Evolutionary conservation across 2,797 vertebrate genomes (phyloP).

Genomic region (Xiphorhynchus erythropygius): DNA sequence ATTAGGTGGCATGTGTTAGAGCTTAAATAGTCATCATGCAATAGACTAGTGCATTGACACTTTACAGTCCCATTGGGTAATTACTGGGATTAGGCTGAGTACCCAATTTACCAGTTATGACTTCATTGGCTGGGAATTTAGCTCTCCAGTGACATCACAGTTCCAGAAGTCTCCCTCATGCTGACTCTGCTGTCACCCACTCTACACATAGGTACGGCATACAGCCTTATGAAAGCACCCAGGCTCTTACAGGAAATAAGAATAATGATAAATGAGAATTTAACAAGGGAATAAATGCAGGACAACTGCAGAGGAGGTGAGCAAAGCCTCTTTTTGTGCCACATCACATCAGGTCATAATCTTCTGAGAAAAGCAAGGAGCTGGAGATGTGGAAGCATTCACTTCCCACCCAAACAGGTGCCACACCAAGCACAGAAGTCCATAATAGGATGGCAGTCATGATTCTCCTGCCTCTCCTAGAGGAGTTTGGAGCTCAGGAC

Average conservation of each 20-base stretch:
- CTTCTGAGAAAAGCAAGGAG: not conserved
- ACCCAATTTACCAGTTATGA: constrained; percentile 38
- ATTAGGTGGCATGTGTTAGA: not conserved
- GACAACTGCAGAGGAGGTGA: not conserved
- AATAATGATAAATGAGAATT: not conserved
- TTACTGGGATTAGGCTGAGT: constrained; percentile 34
- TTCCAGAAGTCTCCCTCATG: not conserved
- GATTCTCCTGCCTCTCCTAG: not conserved
- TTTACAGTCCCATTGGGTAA: constrained; percentile 38
- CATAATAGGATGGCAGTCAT: not conserved
- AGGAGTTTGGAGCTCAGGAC: not conserved
- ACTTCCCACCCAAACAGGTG: not conserved
- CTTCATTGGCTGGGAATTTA: constrained; percentile 59
- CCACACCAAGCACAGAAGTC: not conserved
- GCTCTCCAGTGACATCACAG: constrained; percentile 3
- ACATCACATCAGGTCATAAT: not conserved
- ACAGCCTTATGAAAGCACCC: not conserved
- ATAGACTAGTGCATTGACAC: not conserved
- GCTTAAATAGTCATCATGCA: not conserved
- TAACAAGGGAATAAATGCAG: not conserved
- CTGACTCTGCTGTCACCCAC: not conserved
- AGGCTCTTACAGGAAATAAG: not conserved
- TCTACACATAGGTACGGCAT: not conserved
- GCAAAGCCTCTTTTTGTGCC: not conserved
- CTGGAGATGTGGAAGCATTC: not conserved